Conservation (phyloP, 2,797 vertebrate genomes). For the Selene dorsalis region DNA sequence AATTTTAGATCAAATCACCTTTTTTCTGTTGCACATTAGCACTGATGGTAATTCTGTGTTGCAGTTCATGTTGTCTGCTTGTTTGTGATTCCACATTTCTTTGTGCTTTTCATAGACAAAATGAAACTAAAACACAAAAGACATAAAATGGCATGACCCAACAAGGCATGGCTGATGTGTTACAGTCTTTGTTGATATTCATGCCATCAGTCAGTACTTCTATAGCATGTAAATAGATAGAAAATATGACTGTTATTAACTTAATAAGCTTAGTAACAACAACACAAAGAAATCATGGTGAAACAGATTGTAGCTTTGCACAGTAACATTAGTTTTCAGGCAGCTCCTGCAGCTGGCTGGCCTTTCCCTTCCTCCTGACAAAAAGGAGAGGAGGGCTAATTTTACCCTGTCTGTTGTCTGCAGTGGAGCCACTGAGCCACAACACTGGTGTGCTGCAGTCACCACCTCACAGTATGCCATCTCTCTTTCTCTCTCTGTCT, state of each 20-base stretch:
- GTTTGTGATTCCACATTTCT: neutral
- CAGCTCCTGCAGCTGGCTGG: slow-evolving; percentile 33
- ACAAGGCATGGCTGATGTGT: neutral
- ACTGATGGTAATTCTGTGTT: neutral
- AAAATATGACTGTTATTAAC: neutral
- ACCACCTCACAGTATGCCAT: slow-evolving; percentile 75
- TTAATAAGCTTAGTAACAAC: neutral
- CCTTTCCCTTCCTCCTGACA: slow-evolving; percentile 54
- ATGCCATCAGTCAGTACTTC: neutral
- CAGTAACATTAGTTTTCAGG: slow-evolving; percentile 18
- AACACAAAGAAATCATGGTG: neutral
- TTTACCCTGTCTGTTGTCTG: slow-evolving; percentile 73
- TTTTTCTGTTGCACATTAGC: neutral
- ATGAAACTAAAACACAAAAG: neutral
- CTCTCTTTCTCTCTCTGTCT: slow-evolving; percentile 54
- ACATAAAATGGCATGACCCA: neutral
- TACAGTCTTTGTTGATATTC: neutral
- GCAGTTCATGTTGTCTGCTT: neutral
- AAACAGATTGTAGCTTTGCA: slow-evolving; percentile 1
- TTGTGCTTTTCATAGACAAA: neutral
- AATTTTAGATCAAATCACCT: too few species aligned
- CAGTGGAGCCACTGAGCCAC: slow-evolving; percentile 75
- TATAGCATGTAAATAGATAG: neutral
- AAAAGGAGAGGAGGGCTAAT: slow-evolving; percentile 63
- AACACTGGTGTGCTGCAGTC: slow-evolving; percentile 72